A percentile compares a stretch with the other conserved stretches of the same genome.
These are phyloP conservation scores for Sigmodon hispidus DNA, from an alignment of 2,113 vertebrate species.

Conservation along the genomic window DNA sequence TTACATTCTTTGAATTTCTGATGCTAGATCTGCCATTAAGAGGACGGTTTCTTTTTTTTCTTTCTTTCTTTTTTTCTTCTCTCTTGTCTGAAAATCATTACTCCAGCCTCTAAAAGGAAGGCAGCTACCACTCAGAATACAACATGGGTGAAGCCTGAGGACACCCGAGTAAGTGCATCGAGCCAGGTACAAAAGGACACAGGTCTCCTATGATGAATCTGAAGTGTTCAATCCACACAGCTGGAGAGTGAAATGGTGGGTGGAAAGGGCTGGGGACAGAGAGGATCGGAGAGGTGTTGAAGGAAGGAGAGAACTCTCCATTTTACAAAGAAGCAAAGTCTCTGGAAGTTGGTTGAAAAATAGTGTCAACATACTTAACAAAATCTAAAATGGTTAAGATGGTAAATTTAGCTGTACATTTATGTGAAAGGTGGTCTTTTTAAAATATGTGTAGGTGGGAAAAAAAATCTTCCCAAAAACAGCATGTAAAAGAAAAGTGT, in stretches of 20 bases:
- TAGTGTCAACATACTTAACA: not conserved
- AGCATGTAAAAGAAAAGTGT: not conserved
- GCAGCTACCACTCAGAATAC: not conserved
- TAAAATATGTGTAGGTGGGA: not conserved
- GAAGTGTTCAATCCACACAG: not conserved
- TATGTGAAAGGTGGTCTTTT: not conserved
- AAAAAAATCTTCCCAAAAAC: not conserved
- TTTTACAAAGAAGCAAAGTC: not conserved
- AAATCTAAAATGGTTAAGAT: not conserved
- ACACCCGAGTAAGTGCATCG: not conserved
- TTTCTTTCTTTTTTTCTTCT: not conserved
- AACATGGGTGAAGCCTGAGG: not conserved
- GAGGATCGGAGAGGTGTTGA: not conserved
- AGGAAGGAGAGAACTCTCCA: not conserved
- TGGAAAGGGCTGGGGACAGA: not conserved
- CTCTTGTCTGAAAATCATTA: not conserved
- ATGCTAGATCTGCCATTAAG: not conserved
- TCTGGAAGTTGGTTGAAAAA: not conserved
- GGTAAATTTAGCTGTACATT: not conserved
- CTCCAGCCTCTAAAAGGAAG: not conserved
- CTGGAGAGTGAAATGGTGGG: not conserved
- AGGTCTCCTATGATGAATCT: not conserved
- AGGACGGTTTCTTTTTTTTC: not conserved
- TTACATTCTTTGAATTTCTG: not conserved
- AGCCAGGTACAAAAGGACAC: not conserved